Percentiles rank a stretch among this genome's conserved stretches.
phyloP scores from a whole-genome alignment of 2,113 vertebrate species.

The Embiotoca jacksoni region DNA sequence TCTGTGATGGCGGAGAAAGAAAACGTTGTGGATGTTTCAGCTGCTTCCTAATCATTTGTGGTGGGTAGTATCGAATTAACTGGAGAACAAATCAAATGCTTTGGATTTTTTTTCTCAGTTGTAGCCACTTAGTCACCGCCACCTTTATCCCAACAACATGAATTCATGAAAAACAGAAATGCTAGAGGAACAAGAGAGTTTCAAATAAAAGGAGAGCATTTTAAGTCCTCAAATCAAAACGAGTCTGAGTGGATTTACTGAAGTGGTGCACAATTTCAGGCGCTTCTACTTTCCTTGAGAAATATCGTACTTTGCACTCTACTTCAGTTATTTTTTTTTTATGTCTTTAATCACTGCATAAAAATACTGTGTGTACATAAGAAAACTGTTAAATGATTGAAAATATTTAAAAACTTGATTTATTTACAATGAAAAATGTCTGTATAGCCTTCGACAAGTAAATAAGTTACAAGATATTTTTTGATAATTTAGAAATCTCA shows the following conservation, averaged over 20 bases:
- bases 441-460: not conserved
- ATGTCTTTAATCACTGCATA: not conserved
- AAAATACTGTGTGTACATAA: not conserved
- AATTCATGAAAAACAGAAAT: not conserved
- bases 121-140: not conserved
- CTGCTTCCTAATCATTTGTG: conserved; percentile 69
- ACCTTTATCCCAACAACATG: not conserved
- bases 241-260: too few species aligned
- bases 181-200: not conserved
- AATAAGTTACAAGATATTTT: not conserved
- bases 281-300: too few species aligned
- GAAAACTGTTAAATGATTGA: not conserved
- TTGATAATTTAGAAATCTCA: not conserved
- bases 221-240: too few species aligned
- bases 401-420: not conserved
- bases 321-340: not conserved
- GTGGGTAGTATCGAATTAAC: conserved; percentile 42
- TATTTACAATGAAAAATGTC: not conserved
- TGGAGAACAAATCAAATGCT: conserved; percentile 27
- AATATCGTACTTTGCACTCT: too few species aligned
- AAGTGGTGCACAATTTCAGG: too few species aligned
- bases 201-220: too few species aligned
- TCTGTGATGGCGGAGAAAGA: conserved; percentile 43
- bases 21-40: conserved; percentile 57
- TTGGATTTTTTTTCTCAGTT: conserved; percentile 9